These are phyloP conservation scores for Gastrophryne carolinensis DNA, from an alignment of 2,797 vertebrate species.

Conservation along the genomic window DNA sequence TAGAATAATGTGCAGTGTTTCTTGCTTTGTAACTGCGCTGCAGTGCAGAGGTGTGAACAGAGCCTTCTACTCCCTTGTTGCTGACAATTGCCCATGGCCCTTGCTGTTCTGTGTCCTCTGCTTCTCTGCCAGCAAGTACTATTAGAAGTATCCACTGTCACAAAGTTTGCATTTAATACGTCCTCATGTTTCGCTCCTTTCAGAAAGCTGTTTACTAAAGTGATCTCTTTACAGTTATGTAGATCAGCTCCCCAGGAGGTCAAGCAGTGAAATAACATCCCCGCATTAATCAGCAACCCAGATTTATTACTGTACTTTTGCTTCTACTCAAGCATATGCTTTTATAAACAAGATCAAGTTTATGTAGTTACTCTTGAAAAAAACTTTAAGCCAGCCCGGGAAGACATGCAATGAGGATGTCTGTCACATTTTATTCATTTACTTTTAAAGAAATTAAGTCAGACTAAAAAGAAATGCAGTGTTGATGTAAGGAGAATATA, in stretches of 20 bases:
- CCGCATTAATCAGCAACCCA: slow-evolving; percentile 78
- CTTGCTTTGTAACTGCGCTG: too few species aligned
- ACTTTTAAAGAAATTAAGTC: too few species aligned
- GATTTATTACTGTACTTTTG: slow-evolving; percentile 70
- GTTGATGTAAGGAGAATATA: too few species aligned
- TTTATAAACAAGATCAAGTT: slow-evolving; percentile 62
- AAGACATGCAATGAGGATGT: too few species aligned
- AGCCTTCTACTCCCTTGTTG: not conserved
- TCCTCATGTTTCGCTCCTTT: slow-evolving; percentile 75
- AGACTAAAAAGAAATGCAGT: too few species aligned
- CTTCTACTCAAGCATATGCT: slow-evolving; percentile 56
- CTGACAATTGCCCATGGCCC: not conserved
- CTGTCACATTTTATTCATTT: too few species aligned
- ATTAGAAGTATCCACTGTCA: slow-evolving; percentile 69
- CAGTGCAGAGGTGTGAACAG: too few species aligned
- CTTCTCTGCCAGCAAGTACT: not conserved
- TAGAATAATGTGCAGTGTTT: too few species aligned
- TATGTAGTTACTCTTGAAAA: not conserved
- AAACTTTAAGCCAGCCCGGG: too few species aligned
- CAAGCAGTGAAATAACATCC: slow-evolving; percentile 71
- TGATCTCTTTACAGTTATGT: slow-evolving; percentile 72
- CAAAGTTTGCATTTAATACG: slow-evolving; percentile 69
- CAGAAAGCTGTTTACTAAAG: slow-evolving; percentile 72
- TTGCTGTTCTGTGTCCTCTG: not conserved
- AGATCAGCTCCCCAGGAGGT: slow-evolving; percentile 73